A percentile compares a stretch with the other conserved stretches of the same genome.
Evolutionary conservation across 37 sponge, comb jelly and placozoan genomes (phyloP).

Genomic region (Ianthella basta): DNA sequence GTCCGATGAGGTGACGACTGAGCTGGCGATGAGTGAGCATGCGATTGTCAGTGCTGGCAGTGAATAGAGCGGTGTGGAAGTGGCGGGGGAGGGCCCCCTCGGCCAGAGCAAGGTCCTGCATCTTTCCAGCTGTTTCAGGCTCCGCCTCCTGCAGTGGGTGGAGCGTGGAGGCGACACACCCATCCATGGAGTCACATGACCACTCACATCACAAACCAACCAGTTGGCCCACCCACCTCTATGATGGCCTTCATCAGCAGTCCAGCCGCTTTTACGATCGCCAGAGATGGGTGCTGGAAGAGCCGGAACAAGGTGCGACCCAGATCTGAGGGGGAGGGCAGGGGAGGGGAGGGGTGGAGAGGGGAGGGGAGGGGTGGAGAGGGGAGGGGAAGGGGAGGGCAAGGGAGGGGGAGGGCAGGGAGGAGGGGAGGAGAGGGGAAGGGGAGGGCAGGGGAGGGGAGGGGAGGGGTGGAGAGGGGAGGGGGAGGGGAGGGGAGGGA

Average conservation of each 20-base stretch:
- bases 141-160: slow-evolving; percentile 77
- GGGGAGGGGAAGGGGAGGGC: no score
- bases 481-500: no score
- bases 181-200: neutral
- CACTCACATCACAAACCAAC: neutral
- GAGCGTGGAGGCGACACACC: neutral
- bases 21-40: slow-evolving; percentile 93
- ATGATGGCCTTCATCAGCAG: slow-evolving; percentile 97
- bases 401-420: no score
- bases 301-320: slow-evolving; percentile 88
- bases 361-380: no score
- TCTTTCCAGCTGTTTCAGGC: slow-evolving; percentile 79
- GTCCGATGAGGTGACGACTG: slow-evolving; percentile 88
- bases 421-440: no score
- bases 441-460: no score
- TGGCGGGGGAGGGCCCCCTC: slow-evolving; percentile 97
- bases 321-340: slow-evolving; percentile 42
- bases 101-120: slow-evolving; percentile 98
- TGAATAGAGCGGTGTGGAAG: slow-evolving; percentile 94
- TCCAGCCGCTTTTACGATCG: slow-evolving; percentile 98
- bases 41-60: slow-evolving; percentile 83
- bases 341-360: neutral
- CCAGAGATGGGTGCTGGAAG: slow-evolving; percentile 94
- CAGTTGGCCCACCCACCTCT: slow-evolving; percentile 61
- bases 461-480: no score